A percentile compares a stretch with the other conserved stretches of the same genome.
Conservation (phyloP, 2,113 vertebrate genomes). For the Toxotes jaculatrix region DNA sequence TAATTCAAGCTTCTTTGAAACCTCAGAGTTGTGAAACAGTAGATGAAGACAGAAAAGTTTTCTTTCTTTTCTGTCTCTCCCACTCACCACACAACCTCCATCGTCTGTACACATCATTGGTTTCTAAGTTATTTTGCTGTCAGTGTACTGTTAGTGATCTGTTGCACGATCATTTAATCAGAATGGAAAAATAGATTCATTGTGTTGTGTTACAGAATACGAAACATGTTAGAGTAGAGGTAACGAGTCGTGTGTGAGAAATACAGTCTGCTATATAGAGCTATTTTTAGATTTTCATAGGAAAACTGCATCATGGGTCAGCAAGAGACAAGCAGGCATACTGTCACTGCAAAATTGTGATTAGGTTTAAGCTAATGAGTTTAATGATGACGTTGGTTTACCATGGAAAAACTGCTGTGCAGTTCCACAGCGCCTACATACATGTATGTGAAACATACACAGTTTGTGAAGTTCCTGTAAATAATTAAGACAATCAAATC, state of each 20-base stretch:
- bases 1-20: slow-evolving; percentile 67
- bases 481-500: background rate
- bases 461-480: slow-evolving; percentile 28
- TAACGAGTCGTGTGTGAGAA: background rate
- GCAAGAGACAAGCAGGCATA: background rate
- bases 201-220: slow-evolving; percentile 1
- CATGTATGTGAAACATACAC: slow-evolving; percentile 1
- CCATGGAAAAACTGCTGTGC: slow-evolving; percentile 53
- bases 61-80: slow-evolving; percentile 35
- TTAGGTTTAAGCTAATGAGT: slow-evolving; percentile 22
- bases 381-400: slow-evolving; percentile 50
- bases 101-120: background rate
- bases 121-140: slow-evolving; percentile 22
- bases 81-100: slow-evolving; percentile 46
- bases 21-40: slow-evolving; percentile 60
- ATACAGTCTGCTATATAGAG: background rate
- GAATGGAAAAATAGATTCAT: slow-evolving; percentile 48
- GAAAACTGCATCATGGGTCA: slow-evolving; percentile 13
- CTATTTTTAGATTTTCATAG: background rate
- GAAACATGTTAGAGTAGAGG: background rate
- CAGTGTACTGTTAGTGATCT: slow-evolving; percentile 24
- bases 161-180: slow-evolving; percentile 26
- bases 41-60: slow-evolving; percentile 37
- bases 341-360: slow-evolving; percentile 10
- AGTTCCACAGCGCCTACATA: slow-evolving; percentile 43